Conservation (phyloP, 2,797 vertebrate genomes). For the Coilia nasus region DNA sequence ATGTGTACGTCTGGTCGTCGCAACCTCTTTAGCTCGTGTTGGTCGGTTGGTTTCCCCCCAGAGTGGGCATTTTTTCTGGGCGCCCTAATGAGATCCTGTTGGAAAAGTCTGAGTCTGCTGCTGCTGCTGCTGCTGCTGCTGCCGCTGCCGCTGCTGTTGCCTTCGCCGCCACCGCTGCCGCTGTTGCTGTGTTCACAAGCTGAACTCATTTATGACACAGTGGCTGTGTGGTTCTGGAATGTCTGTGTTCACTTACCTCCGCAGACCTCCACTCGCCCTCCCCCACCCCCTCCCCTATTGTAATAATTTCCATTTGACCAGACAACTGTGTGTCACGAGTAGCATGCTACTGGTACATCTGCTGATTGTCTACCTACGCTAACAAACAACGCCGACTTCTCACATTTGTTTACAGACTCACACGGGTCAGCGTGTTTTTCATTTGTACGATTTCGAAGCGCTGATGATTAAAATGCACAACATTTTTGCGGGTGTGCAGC, state of each 20-base stretch:
- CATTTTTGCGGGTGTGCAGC: not conserved
- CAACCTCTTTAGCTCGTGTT: not conserved
- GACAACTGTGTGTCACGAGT: not conserved
- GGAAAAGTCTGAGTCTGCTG: slow-evolving; percentile 1
- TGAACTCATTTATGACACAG: slow-evolving; percentile 44
- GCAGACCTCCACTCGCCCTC: slow-evolving; percentile 22
- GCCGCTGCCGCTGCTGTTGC: not conserved
- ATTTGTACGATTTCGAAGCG: not conserved
- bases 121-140: not conserved
- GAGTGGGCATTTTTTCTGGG: slow-evolving; percentile 29
- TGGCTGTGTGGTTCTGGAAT: slow-evolving; percentile 43
- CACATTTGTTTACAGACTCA: not conserved
- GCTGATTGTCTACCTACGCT: slow-evolving; percentile 15
- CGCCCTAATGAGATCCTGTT: slow-evolving; percentile 37
- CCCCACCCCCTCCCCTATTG: not conserved
- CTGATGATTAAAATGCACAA: not conserved
- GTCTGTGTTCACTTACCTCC: slow-evolving; percentile 44
- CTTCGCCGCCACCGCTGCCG: not conserved
- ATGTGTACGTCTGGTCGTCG: not conserved
- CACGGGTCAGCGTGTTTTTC: not conserved
- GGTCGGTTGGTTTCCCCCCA: slow-evolving; percentile 23
- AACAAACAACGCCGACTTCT: not conserved
- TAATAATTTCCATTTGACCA: slow-evolving; percentile 34
- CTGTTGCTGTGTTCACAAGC: slow-evolving; percentile 17
- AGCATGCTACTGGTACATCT: slow-evolving; percentile 23